phyloP scores from a whole-genome alignment of 1,140 invertebrate genomes.

The Drosophila neocordata region DNA sequence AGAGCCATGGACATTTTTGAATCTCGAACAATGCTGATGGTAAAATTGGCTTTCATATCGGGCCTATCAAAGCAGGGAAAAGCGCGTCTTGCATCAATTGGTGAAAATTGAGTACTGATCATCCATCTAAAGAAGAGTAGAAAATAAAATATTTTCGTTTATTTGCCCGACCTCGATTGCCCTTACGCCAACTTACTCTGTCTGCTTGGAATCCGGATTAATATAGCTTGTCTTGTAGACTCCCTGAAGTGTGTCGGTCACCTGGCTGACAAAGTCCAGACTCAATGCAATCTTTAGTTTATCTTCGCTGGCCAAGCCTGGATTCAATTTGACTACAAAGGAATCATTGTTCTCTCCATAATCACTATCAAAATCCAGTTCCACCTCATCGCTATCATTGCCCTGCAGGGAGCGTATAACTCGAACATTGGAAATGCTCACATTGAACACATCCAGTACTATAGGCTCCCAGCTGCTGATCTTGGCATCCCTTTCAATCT shows the following conservation, averaged over 20 bases:
- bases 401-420: conserved; percentile 45
- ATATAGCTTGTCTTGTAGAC: conserved; percentile 91
- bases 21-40: conserved; percentile 87
- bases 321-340: conserved; percentile 63
- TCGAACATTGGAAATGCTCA: conserved; percentile 74
- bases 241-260: conserved; percentile 88
- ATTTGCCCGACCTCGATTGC: background rate
- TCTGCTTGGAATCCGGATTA: conserved; percentile 84
- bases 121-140: conserved; percentile 84
- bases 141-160: background rate
- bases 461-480: conserved; percentile 70
- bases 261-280: conserved; percentile 86
- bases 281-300: conserved; percentile 80
- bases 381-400: conserved; percentile 56
- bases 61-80: conserved; percentile 97
- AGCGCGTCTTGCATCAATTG: conserved; percentile 91
- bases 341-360: conserved; percentile 74
- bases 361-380: conserved; percentile 73
- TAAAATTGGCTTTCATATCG: conserved; percentile 90
- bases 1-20: conserved; percentile 85
- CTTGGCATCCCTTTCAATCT: conserved; percentile 69
- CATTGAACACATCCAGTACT: conserved; percentile 76
- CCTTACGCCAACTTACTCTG: conserved; percentile 85
- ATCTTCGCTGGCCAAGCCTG: conserved; percentile 38
- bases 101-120: conserved; percentile 90